Evolutionary conservation across 2,113 vertebrate genomes (phyloP).

Genomic region (Xiphophorus couchianus): DNA sequence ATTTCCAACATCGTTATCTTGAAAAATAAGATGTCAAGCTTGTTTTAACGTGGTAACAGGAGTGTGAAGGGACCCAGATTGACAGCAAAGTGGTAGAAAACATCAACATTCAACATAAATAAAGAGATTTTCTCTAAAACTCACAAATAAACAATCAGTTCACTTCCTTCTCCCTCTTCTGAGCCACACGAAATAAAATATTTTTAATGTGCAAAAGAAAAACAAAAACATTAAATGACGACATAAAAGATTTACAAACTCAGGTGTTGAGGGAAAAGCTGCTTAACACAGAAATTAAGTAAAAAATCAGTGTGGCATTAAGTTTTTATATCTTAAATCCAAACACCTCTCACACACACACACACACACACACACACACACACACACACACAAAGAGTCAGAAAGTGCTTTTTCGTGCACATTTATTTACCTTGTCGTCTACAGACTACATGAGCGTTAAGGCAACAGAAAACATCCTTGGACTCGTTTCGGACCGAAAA

Average conservation of each 20-base stretch:
- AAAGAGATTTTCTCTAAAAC: background rate
- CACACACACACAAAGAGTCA: background rate
- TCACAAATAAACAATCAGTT: background rate
- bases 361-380: conserved; percentile 5
- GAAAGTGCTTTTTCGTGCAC: conserved; percentile 67
- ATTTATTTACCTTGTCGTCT: conserved; percentile 40
- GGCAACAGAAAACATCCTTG: conserved; percentile 35
- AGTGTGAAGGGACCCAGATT: background rate
- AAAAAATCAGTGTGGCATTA: background rate
- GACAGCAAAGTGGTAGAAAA: background rate
- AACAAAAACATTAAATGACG: background rate
- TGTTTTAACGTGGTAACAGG: no score
- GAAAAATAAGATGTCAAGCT: no score
- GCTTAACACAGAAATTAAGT: background rate
- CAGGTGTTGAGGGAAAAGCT: background rate
- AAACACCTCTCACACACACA: background rate
- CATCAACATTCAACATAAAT: background rate
- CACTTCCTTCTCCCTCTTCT: background rate
- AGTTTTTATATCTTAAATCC: background rate
- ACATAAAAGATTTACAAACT: background rate
- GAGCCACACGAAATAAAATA: background rate
- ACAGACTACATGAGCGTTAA: conserved; percentile 48
- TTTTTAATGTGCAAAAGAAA: background rate
- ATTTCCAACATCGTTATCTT: no score
- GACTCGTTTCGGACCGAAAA: background rate